Evolutionary conservation across 1,140 invertebrate species (phyloP), one percentile per base, ranked within the genome.

Genomic region (Leptinotarsa defecta): DNA sequence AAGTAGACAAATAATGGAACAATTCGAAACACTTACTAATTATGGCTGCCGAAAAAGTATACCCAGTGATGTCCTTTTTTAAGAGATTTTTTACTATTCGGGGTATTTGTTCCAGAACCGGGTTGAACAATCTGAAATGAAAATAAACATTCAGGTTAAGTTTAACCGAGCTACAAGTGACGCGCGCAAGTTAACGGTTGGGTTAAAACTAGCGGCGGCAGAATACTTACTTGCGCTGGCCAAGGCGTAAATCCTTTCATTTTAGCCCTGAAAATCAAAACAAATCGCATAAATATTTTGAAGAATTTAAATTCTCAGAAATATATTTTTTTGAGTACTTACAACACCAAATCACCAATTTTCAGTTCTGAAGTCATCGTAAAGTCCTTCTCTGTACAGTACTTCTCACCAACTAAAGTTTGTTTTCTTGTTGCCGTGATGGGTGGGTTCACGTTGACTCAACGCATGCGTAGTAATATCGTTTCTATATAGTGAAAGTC

Each of bases 171-270:
- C 27, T 73, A 13, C 74, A 70, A 65, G 69, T 75, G 76, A 77
- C 74, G 80, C 78, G 78, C 79, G 80, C 81, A 69, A 75, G 81
- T 75, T 83, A 83, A 81, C 82, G 79, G 82, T 84, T 80, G 74
- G 76, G 77, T 80, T 80, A 77, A 82, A 82, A 79, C 71, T 79
- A 72, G 79, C 78, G 80, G 79, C 77, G 74, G 75, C 69, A 70
- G 80, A 74, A 84, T 81, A 91, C 93, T 93, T 91, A 97, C 95
- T 91, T 94, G 93, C 86, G 94, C 94, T 63, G 95, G 95, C 95
- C 95, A 97, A 77, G 95, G 93, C 74, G 94, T 93, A 88, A 95
- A 97, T 83, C 95, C 94, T 89, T 96, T 96, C 95, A 96, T 96
- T 90, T 96, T 96, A 22, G 95, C 95, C 95, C 95, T 96, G 89